phyloP scores from a whole-genome alignment of 2,113 vertebrate genomes.

The Tretioscincus oriximinensis region DNA sequence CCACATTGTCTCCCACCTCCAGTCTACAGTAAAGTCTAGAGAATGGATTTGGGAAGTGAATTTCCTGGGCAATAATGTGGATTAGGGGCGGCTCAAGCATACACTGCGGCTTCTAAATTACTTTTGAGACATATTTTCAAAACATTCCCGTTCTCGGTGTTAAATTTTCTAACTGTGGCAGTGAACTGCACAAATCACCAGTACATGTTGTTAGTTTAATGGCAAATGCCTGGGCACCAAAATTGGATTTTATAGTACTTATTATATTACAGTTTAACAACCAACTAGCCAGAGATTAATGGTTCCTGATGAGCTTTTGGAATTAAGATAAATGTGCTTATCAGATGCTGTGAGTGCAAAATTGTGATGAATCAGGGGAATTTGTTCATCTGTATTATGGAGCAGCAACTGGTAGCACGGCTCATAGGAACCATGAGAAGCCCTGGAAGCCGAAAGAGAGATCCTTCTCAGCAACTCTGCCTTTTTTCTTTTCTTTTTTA shows the following conservation, averaged over 20 bases:
- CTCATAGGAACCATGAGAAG: not conserved
- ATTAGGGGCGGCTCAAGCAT: no score
- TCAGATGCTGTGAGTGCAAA: not conserved
- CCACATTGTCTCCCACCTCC: no score
- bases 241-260: slow-evolving; percentile 30
- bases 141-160: not conserved
- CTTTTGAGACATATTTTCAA: not conserved
- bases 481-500: no score
- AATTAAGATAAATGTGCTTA: slow-evolving; percentile 19
- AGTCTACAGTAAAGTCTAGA: no score
- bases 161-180: slow-evolving; percentile 4
- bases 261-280: slow-evolving; percentile 24
- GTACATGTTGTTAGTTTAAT: not conserved
- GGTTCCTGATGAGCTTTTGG: slow-evolving; percentile 10
- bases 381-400: not conserved
- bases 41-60: no score
- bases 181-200: not conserved
- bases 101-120: no score
- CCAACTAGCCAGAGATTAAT: slow-evolving; percentile 25
- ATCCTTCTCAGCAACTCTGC: not conserved
- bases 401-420: not conserved
- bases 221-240: slow-evolving; percentile 9
- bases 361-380: not conserved
- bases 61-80: no score
- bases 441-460: not conserved